A percentile compares a stretch with the other conserved stretches of the same genome.
Conservation (phyloP, 2,113 vertebrate genomes). For the human region GRCh38 chr21:23347001-23347500, state of each 20-base stretch:
- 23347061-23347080: background rate
- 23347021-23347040: background rate
- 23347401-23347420: background rate
- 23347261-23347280: background rate
- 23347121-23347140: background rate
- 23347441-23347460: background rate
- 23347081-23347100: background rate
- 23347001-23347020: background rate
- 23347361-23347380: background rate
- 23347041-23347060: background rate
- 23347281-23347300: background rate
- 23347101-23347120: background rate
- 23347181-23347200: background rate
- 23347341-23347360: background rate
- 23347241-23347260: background rate
- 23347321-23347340: background rate
- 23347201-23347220: background rate
- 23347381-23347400: background rate
- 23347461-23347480: background rate
- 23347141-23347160: background rate
- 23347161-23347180: background rate
- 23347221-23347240: background rate
- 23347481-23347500: background rate
- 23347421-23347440: background rate
- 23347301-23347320: background rate